Conservation (phyloP, 2,888 invertebrate species). For the Gymnosoma rotundatum region DNA sequence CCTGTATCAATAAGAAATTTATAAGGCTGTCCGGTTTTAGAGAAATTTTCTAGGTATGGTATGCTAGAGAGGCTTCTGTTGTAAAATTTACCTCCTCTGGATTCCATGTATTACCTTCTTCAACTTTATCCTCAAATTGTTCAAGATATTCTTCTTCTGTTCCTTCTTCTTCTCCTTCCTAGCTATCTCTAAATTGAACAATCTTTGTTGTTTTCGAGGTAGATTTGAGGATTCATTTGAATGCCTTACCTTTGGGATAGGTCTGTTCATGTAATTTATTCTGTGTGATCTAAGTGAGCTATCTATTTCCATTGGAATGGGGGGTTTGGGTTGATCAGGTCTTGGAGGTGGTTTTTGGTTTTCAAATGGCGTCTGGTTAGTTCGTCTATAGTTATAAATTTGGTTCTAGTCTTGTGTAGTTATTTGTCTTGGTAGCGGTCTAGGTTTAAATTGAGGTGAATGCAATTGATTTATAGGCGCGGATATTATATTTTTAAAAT, state of each 20-base stretch:
- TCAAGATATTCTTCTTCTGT: slow-evolving; percentile 10
- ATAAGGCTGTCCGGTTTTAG: slow-evolving; percentile 5
- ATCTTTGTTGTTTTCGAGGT: slow-evolving; percentile 34
- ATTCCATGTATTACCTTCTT: background rate
- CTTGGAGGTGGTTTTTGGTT: slow-evolving; percentile 15
- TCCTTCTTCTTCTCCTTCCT: background rate
- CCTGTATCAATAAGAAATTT: slow-evolving; percentile 50
- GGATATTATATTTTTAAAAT: slow-evolving; percentile 11
- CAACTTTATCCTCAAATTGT: slow-evolving; percentile 3
- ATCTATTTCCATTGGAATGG: slow-evolving; percentile 10
- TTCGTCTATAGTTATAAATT: slow-evolving; percentile 6
- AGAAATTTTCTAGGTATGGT: slow-evolving; percentile 48
- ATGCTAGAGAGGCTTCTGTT: slow-evolving; percentile 18
- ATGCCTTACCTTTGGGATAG: background rate
- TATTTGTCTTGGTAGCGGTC: slow-evolving; percentile 3
- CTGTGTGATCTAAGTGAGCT: background rate
- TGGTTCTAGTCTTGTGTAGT: slow-evolving; percentile 11
- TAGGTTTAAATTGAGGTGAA: slow-evolving; percentile 15
- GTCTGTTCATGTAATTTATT: slow-evolving; percentile 22
- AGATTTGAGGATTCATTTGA: slow-evolving; percentile 2
- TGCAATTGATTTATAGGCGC: slow-evolving; percentile 11
- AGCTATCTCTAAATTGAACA: slow-evolving; percentile 19
- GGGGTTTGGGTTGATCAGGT: slow-evolving; percentile 13
- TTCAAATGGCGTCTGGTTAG: background rate
- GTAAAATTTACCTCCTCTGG: slow-evolving; percentile 19